Evolutionary conservation across 2,797 vertebrate genomes (phyloP).

Genomic region (Anas acuta): DNA sequence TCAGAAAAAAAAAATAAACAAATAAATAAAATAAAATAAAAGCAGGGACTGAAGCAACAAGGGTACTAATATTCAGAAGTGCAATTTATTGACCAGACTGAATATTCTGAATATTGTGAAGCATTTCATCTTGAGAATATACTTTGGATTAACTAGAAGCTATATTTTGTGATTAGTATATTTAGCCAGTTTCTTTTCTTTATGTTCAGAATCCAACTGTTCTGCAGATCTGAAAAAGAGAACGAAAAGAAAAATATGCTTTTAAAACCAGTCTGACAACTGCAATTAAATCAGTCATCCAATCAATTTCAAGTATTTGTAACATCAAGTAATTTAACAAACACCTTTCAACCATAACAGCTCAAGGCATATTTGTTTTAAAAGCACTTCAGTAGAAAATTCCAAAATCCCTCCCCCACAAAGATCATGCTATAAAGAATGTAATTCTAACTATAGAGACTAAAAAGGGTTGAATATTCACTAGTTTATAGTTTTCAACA

Average conservation of each 20-base stretch:
- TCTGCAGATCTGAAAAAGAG: constrained; percentile 23
- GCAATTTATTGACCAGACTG: not conserved
- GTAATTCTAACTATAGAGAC: not conserved
- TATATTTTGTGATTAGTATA: constrained; percentile 43
- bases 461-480: not conserved
- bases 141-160: constrained; percentile 16
- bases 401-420: constrained; percentile 1
- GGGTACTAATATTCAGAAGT: not conserved
- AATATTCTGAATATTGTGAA: constrained; percentile 24
- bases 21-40: not conserved
- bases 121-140: constrained; percentile 19
- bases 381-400: constrained; percentile 54
- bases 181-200: constrained; percentile 48
- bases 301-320: constrained; percentile 51
- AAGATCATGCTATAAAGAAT: constrained; percentile 14
- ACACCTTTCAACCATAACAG: constrained; percentile 53
- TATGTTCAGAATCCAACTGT: constrained; percentile 50
- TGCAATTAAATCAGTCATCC: constrained; percentile 61
- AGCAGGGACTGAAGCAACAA: not conserved
- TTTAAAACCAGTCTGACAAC: constrained; percentile 51
- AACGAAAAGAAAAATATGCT: constrained; percentile 37
- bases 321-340: constrained; percentile 58
- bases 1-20: not conserved
- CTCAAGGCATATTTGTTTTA: constrained; percentile 42
- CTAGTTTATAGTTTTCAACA: not conserved